A percentile compares a stretch with the other conserved stretches of the same genome.
Evolutionary conservation across 92 coral and sea anemone species (phyloP).

Genomic region (Epizoanthus illoricatus): DNA sequence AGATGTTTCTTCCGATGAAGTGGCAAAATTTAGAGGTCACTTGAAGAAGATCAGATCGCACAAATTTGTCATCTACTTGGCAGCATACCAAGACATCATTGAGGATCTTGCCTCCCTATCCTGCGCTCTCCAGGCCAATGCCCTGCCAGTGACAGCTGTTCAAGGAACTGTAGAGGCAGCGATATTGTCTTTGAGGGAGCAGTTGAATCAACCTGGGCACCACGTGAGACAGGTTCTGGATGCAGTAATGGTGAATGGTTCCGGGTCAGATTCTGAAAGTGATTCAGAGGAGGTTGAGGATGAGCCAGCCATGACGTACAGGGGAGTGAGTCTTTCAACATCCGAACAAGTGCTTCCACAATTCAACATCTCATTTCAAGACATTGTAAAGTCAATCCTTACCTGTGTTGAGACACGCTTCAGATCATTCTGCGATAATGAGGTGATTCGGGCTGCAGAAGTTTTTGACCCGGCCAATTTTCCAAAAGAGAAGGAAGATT

Average conservation of each 20-base stretch:
- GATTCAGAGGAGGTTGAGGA: not conserved
- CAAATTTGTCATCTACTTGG: not conserved
- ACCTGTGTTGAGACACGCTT: conserved; percentile 9
- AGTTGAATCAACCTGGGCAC: conserved; percentile 19
- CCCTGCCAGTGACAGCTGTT: conserved; percentile 18
- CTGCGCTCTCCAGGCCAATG: conserved; percentile 18
- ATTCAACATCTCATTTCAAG: conserved; percentile 17
- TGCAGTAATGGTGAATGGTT: not conserved
- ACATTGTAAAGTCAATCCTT: conserved; percentile 13
- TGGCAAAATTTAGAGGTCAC: not conserved
- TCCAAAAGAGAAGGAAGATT: conserved; percentile 24
- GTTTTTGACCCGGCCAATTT: conserved; percentile 14
- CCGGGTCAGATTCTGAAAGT: not conserved
- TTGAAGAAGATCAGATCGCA: not conserved
- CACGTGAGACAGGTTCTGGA: conserved; percentile 10
- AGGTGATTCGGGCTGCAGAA: conserved; percentile 17
- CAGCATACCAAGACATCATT: conserved; percentile 19
- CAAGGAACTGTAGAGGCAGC: conserved; percentile 11
- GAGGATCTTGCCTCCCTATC: conserved; percentile 14
- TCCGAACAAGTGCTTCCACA: conserved; percentile 10
- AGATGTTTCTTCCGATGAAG: not conserved
- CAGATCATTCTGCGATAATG: conserved; percentile 19
- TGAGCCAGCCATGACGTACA: conserved; percentile 3
- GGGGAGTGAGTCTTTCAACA: conserved; percentile 14
- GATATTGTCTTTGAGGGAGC: conserved; percentile 8